phyloP scores from a whole-genome alignment of 2,797 vertebrate species.

The Falco biarmicus region DNA sequence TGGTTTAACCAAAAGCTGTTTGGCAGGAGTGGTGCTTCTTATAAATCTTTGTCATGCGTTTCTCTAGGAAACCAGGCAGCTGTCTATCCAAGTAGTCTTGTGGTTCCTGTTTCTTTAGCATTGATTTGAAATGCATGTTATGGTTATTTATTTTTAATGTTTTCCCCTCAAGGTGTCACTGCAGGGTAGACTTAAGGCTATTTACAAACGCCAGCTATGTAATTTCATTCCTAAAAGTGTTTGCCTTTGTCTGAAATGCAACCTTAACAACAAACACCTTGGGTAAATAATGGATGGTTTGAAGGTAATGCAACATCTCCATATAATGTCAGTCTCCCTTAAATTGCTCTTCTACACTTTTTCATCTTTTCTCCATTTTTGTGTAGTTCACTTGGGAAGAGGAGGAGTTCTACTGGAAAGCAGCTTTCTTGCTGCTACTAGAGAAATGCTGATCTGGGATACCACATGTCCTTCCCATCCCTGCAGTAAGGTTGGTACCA shows the following conservation, averaged over 20 bases:
- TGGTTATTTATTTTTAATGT: slow-evolving; percentile 53
- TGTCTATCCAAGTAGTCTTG: background rate
- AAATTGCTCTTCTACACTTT: background rate
- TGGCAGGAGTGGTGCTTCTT: background rate
- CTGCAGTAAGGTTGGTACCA: background rate
- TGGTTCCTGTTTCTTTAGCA: background rate
- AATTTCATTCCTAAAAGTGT: slow-evolving; percentile 16
- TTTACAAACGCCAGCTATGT: background rate
- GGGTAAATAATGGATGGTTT: background rate
- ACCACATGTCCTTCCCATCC: background rate
- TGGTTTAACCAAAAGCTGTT: background rate
- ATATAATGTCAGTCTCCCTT: background rate
- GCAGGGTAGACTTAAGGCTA: slow-evolving; percentile 57
- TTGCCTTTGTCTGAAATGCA: slow-evolving; percentile 7
- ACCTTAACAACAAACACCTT: background rate
- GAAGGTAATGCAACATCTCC: background rate
- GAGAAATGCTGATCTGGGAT: background rate
- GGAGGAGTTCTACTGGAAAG: background rate
- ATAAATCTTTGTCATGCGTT: background rate
- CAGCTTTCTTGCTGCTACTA: background rate
- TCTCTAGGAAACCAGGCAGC: background rate
- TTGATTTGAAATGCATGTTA: background rate
- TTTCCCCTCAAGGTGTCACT: slow-evolving; percentile 70
- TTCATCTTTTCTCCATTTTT: background rate
- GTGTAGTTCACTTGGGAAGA: background rate